These are phyloP conservation scores for Anolis carolinensis DNA, from an alignment of 2,113 vertebrate species.

Conservation along the genomic window DNA sequence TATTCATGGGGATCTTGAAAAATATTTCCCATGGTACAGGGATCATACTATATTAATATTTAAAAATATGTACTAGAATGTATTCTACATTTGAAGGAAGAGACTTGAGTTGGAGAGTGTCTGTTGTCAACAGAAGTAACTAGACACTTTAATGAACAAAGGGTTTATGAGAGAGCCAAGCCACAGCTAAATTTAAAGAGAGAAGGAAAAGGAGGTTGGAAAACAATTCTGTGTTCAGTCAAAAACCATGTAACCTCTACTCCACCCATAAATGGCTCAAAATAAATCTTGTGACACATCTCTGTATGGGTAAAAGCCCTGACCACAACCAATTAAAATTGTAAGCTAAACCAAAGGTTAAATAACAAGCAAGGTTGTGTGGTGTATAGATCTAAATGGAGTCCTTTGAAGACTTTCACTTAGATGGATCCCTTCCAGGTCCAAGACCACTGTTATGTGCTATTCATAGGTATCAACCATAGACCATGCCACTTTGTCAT, in stretches of 20 bases:
- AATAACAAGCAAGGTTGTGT: conserved; percentile 48
- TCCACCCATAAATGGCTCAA: conserved; percentile 46
- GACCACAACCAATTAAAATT: conserved; percentile 56
- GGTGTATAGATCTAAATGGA: conserved; percentile 39
- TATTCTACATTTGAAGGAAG: conserved; percentile 51
- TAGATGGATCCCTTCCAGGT: conserved; percentile 55
- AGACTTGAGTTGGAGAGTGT: conserved; percentile 54
- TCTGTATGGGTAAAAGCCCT: conserved; percentile 56
- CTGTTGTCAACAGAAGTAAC: conserved; percentile 69
- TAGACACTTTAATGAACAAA: conserved; percentile 66
- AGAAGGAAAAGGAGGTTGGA: conserved; percentile 63
- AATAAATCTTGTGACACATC: conserved; percentile 59
- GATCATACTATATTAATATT: background rate
- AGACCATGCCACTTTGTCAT: conserved; percentile 56
- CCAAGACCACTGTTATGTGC: conserved; percentile 44
- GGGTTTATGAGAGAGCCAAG: conserved; percentile 61
- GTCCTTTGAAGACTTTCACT: conserved; percentile 46
- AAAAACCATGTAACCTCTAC: conserved; percentile 56
- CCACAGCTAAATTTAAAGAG: conserved; percentile 65
- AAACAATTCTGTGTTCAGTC: conserved; percentile 66
- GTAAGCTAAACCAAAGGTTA: conserved; percentile 68
- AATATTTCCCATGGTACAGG: too few species aligned
- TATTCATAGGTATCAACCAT: conserved; percentile 50
- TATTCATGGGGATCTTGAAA: too few species aligned
- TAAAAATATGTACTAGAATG: conserved; percentile 56